Base-by-base conservation (phyloP, 2,797 vertebrate genomes). In the Gadopsis marmoratus region DNA sequence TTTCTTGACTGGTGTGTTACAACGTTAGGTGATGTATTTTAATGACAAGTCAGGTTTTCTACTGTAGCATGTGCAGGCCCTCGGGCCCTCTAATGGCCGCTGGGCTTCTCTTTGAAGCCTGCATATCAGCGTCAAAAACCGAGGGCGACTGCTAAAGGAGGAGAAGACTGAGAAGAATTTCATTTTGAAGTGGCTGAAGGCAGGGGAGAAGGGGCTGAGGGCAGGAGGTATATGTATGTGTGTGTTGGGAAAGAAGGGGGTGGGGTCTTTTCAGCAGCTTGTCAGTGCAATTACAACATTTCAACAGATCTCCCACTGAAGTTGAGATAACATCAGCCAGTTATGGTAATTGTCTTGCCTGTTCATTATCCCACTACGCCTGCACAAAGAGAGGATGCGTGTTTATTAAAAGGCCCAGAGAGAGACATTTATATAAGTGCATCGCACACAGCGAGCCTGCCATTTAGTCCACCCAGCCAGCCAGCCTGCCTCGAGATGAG, bases 161-260 rank as follows among this genome's bases (percentile, higher is more conserved):
- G 67, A 85, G 83, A 83, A 85, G 84, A 89, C 70, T 47, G 78
- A 94, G 92, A 96, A 95, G 96, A 97, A 97, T 97, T 96, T 96
- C 93, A 96, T 96, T 97, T 97, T 95, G 95, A 96, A 96, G 95
- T 95, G 95, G 94, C 94, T 95, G 86, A 95, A 95, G 95, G 96
- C 95, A 93, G 79, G 86, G 69, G 74, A 72, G 66, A 55, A 71
- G 75, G 56, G 62, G 62, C 58, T 48, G 48, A 66, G 31, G 59
- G 77, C 35, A 61, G 60, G 76, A 81, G 74, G 56, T 68, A 48
- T 50, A 29, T 83, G 51, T 48, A 29, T 55, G 62, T 65, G 60
- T 82, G 72, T 63, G 77, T 86, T 66, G 10, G 0, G 35, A 26
- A 58, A 65, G 29, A 66, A 75, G 35, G 37, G 11, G 62, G 19